Evolutionary conservation across 2,888 invertebrate species (phyloP), one percentile per base, ranked within the genome.

Genomic region (Cancer borealis): DNA sequence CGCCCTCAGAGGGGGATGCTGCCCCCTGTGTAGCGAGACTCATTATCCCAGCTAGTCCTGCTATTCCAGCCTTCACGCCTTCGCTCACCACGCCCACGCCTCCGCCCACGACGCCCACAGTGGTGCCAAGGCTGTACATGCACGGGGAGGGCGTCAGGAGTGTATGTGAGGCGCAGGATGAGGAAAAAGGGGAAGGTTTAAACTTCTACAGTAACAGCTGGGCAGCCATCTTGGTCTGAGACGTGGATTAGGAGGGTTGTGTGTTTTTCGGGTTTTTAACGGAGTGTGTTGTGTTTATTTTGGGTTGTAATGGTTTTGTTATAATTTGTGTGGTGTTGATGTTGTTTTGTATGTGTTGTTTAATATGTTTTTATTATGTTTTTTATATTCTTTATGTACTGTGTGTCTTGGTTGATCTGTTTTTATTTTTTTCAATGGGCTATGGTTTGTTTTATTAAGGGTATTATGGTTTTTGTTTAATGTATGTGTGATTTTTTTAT

Each of bases 21-120:
- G 91, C 93, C 73, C 94, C 93, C 66, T 93, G 93, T n/a, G 94
- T 92, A 14, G 94, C 94, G n/a, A 95, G 73, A 91, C 79, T 93
- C 94, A 95, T 95, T n/a, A 79, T 30, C 3, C 88, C 88, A 3
- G 88, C 88, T 91, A 79, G 79, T 8, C 88, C 88, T 14, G 88
- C 88, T 91, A 95, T 95, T 3, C 94, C 94, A 87, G 94, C 91
- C 91, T 92, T 45, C 45, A 95, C 92, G 46, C 94, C 94, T 45
- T 93, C 93, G 46, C 91, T 95, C 92, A 95, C 94, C 93, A 95
- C 94, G 54, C 94, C 94, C 93, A 95, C 93, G 21, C 94, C 94
- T 88, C 91, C 87, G 84, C 91, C 93, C 93, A 95, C 94, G 66
- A 93, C 92, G 92, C 94, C 91, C 92, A 95, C 94, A 92, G 93